Evolutionary conservation across 2,888 invertebrate species (phyloP).

Genomic region (Microplitis deprimator): DNA sequence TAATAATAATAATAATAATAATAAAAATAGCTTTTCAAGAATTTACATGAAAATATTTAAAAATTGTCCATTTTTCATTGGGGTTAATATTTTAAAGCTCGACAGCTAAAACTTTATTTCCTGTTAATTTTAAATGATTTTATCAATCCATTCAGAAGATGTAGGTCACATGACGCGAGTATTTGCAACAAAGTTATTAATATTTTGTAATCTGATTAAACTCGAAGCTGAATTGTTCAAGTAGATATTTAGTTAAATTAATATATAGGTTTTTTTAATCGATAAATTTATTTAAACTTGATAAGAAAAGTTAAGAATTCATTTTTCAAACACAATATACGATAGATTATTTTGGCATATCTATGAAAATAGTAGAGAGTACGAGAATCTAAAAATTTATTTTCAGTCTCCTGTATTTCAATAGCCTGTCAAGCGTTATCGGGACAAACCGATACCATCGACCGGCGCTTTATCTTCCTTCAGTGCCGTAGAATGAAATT

Average conservation of each 20-base stretch:
- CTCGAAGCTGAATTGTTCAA: background rate
- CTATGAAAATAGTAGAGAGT: background rate
- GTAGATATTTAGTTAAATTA: background rate
- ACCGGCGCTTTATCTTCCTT: constrained; percentile 49
- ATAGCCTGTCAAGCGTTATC: constrained; percentile 23
- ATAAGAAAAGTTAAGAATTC: background rate
- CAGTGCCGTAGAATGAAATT: constrained; percentile 46
- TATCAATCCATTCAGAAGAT: background rate
- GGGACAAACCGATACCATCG: constrained; percentile 4
- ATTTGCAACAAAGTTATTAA: background rate
- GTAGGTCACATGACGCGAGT: background rate
- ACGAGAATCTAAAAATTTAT: background rate
- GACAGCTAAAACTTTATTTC: background rate
- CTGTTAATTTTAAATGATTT: background rate
- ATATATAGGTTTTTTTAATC: background rate
- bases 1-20: too few species aligned
- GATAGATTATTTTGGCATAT: background rate
- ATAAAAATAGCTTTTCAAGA: too few species aligned
- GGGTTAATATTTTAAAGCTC: background rate
- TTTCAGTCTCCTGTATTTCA: constrained; percentile 31
- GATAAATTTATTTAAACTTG: background rate
- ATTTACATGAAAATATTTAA: background rate
- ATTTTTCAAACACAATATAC: too few species aligned
- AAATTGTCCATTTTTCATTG: background rate
- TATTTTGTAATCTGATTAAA: background rate